Percentiles rank a stretch among this genome's conserved stretches.
These are phyloP conservation scores for Pipistrellus nathusii DNA, from an alignment of 2,797 vertebrate genomes.

Conservation along the genomic window DNA sequence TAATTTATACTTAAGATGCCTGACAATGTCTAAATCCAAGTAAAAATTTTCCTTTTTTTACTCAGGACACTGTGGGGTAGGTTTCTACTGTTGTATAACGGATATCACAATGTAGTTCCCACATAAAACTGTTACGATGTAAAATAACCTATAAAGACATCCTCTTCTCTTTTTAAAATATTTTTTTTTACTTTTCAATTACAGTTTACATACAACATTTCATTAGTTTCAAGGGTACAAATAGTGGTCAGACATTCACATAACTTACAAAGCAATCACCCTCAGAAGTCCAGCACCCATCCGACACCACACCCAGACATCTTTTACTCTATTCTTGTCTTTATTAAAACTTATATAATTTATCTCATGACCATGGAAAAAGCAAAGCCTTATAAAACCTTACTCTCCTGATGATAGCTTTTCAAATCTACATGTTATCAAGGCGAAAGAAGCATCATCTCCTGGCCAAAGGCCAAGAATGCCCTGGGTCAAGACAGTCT, in stretches of 20 bases:
- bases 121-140: slow-evolving; percentile 14
- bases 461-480: background rate
- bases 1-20: background rate
- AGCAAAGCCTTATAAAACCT: background rate
- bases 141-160: slow-evolving; percentile 13
- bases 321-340: background rate
- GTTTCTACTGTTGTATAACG: background rate
- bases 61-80: background rate
- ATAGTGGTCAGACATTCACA: background rate
- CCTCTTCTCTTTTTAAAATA: background rate
- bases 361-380: background rate
- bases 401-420: background rate
- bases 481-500: background rate
- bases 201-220: background rate
- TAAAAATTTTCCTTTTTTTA: slow-evolving; percentile 10
- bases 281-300: background rate
- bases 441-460: background rate
- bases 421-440: slow-evolving; percentile 6
- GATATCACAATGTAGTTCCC: background rate
- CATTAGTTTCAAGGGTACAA: background rate
- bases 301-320: background rate
- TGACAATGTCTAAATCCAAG: background rate
- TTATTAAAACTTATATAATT: slow-evolving; percentile 17
- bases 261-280: background rate
- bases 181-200: background rate